Base-by-base conservation (phyloP, 2,888 invertebrate genomes). In the Dorcus hopei region DNA sequence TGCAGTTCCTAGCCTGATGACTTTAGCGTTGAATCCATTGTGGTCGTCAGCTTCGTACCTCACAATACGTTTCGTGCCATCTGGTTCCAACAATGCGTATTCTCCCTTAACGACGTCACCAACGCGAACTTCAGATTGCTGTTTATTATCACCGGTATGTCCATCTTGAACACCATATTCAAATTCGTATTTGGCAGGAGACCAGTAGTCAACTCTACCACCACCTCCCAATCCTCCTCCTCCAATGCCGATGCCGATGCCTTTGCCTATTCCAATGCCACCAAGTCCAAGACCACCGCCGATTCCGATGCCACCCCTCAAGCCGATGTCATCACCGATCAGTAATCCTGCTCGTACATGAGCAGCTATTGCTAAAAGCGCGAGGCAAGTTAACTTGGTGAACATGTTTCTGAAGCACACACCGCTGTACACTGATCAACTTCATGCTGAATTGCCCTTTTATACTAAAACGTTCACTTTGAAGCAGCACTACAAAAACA, bases 61-160 rank as follows among this genome's bases (percentile, higher is more conserved):
- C 9, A 80, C 80, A 23, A 76, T 68, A 48, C 80, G 75, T 8
- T 69, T 69, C 59, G 74, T 72, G 14, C 80, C 80, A 70, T 80
- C 80, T 3, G 80, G 70, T 61, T 80, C 80, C 61, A 80, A 70
- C 1, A 80, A 62, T 56, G 77, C 74, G 54, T 80, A 80, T 55
- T 71, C 68, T 3, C 80, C 80, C 48, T 76, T 73, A 11, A 80
- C 79, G 49, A 66, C 70, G 62, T 80, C 77, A 39, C 76, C 79
- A 61, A 77, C 73, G 52, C 79, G 77, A 2, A 68, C 39, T 64
- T 80, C 80, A 57, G 75, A 74, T 54, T 80, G 80, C 52, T 74
- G 72, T 62, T 80, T 80, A 39, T 77, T 74, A 59, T 80, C 80
- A 0, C 79, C 79, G 16, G 80, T 80, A 58, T 79, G 76, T 2